Percentiles rank a stretch among this genome's conserved stretches.
Evolutionary conservation across 2,113 vertebrate species (phyloP).

Genomic region (Cranoglanis bouderius): DNA sequence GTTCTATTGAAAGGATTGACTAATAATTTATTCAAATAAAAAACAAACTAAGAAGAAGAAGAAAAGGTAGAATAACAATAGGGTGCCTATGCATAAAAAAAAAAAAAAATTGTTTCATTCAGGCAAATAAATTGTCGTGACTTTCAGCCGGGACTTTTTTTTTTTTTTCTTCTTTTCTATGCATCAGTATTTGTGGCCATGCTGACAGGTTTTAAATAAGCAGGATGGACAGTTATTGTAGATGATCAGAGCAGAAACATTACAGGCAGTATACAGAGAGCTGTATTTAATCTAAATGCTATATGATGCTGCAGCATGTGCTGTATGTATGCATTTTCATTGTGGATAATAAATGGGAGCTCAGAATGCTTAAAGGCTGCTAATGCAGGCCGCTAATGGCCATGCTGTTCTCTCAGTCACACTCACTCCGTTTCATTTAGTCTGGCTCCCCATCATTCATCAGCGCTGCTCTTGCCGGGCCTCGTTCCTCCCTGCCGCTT

Average conservation of each 20-base stretch:
- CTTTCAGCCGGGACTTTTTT: background rate
- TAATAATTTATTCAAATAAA: too few relatives aligned
- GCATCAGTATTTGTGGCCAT: background rate
- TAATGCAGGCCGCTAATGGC: background rate
- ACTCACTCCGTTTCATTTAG: background rate
- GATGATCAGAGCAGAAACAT: background rate
- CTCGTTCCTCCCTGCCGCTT: background rate
- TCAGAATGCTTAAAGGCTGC: background rate
- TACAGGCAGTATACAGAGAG: background rate
- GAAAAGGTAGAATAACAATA: too few relatives aligned
- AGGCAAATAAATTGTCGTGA: background rate
- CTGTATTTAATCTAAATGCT: conserved; percentile 10
- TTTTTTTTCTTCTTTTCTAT: background rate
- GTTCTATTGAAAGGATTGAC: too few relatives aligned
- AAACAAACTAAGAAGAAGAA: too few relatives aligned
- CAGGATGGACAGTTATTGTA: background rate
- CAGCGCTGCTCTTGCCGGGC: background rate
- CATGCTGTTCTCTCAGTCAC: background rate
- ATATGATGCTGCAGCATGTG: background rate
- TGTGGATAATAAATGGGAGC: conserved; percentile 9
- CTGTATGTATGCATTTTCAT: conserved; percentile 36
- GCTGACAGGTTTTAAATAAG: background rate
- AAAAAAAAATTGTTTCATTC: background rate
- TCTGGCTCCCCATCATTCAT: background rate
- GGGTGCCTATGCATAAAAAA: too few relatives aligned